Evolutionary conservation across 2,113 vertebrate species (phyloP).

Genomic region (Chinchilla lanigera): DNA sequence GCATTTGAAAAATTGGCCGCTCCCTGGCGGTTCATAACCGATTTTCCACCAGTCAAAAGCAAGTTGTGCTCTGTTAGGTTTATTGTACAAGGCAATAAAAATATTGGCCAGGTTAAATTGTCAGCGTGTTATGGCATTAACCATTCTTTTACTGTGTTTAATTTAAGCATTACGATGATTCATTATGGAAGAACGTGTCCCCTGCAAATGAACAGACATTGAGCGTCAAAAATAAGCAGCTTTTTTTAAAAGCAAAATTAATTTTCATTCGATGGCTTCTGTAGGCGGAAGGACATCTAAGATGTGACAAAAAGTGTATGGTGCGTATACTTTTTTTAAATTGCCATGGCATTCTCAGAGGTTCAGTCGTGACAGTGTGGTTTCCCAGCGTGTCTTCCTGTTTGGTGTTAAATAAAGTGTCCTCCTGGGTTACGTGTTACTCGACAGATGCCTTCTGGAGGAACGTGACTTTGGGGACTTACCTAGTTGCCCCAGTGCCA

Average conservation of each 20-base stretch:
- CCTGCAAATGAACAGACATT: conserved; percentile 85
- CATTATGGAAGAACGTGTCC: conserved; percentile 86
- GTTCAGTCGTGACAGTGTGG: conserved; percentile 82
- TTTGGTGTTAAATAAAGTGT: conserved; percentile 80
- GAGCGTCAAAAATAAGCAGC: conserved; percentile 81
- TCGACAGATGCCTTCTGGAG: conserved; percentile 72
- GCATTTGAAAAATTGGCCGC: conserved; percentile 92
- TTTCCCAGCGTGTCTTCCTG: conserved; percentile 81
- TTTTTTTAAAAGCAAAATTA: conserved; percentile 84
- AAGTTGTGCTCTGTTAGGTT: conserved; percentile 93
- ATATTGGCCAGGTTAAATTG: conserved; percentile 93
- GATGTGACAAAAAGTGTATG: conserved; percentile 58
- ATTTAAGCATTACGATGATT: conserved; percentile 89
- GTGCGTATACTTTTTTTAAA: conserved; percentile 71
- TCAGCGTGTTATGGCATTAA: conserved; percentile 89
- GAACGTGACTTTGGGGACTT: conserved; percentile 71
- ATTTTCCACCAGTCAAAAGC: conserved; percentile 92
- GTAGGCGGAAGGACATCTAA: conserved; percentile 69
- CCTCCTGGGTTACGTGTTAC: conserved; percentile 60
- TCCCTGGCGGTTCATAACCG: conserved; percentile 91
- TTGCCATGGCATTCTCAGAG: conserved; percentile 79
- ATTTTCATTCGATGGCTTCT: conserved; percentile 83
- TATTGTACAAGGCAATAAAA: conserved; percentile 93
- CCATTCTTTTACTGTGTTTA: conserved; percentile 90
- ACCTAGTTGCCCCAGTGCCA: conserved; percentile 70